Evolutionary conservation across 2,888 invertebrate species (phyloP), one percentile per base, ranked within the genome.

Genomic region (Drosophila prostipennis): DNA sequence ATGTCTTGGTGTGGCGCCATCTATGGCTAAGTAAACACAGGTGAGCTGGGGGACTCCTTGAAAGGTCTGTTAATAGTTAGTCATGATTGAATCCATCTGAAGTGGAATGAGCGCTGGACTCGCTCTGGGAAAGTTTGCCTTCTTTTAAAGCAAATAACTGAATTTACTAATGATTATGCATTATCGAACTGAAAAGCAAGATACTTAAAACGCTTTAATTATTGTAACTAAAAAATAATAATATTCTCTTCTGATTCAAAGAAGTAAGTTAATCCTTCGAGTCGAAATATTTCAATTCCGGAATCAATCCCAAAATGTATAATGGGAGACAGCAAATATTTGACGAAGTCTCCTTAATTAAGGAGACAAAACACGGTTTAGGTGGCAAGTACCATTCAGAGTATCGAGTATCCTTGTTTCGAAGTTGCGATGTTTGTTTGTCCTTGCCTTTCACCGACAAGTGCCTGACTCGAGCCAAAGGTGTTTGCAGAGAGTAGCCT

Each of bases 401-500:
- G 37, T 36, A 56, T 39, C 10, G 48, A 59, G 48, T 42, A 46
- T 59, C 59, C 48, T 63, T 59, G 19, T 42, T 26, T 34, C 29
- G 7, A 40, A 23, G 29, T 10, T 8, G 45, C 36, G 45, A 34
- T 40, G 48, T 34, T 42, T 48, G 59, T 36, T 59, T 63, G 59
- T 59, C 42, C 16, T 43, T 3, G 36, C 55, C 19, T 8, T 32
- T 13, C 40, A 26, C 13, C 11, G 54, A 42, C 40, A 58, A 58
- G 58, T 54, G 58, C 42, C 34, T 32, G 54, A 42, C 26, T 16
- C 34, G 7, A 59, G 34, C 59, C 59, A 48, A 63, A 63, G 60
- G 58, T 68, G 69, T 51, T 49, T 43, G 67, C 48, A 16, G 43
- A 36, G 19, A 43, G 67, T 65, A 57, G 57, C 69, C 68, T 48